Conservation (phyloP, 2,797 vertebrate genomes). For the Sebastiscus tertius region DNA sequence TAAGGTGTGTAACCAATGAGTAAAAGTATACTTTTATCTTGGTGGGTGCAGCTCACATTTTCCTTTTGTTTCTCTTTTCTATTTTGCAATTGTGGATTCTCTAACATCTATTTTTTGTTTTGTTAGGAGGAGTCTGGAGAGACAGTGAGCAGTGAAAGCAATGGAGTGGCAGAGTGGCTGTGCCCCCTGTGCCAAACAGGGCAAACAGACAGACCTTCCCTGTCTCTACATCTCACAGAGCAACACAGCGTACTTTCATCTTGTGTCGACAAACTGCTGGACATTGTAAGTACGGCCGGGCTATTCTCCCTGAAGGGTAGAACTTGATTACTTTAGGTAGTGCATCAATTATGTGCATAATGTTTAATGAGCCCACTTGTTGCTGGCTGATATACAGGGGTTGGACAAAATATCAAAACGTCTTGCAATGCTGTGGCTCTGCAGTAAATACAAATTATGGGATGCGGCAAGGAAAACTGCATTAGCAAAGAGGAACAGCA, state of each 20-base stretch:
- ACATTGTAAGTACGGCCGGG: slow-evolving; percentile 79
- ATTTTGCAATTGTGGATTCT: background rate
- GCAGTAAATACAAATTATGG: background rate
- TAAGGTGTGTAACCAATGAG: background rate
- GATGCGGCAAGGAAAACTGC: background rate
- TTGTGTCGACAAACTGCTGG: slow-evolving; percentile 84
- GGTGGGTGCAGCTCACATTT: background rate
- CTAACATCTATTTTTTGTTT: slow-evolving; percentile 21
- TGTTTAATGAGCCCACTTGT: slow-evolving; percentile 16
- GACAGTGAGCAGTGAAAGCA: slow-evolving; percentile 84
- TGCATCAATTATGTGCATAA: background rate
- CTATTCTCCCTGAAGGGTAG: background rate
- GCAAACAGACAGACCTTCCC: slow-evolving; percentile 79
- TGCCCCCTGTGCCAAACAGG: slow-evolving; percentile 93
- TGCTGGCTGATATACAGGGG: background rate
- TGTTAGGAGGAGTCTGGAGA: slow-evolving; percentile 90
- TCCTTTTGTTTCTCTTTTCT: background rate
- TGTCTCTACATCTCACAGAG: slow-evolving; percentile 83
- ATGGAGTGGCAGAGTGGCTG: slow-evolving; percentile 85
- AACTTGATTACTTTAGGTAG: background rate
- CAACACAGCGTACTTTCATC: slow-evolving; percentile 86
- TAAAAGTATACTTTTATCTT: background rate
- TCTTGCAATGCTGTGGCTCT: background rate
- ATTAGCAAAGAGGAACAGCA: slow-evolving; percentile 2
- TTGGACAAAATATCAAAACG: background rate